Evolutionary conservation across 2,888 invertebrate species (phyloP).

Genomic region (Pseudoips prasinana): DNA sequence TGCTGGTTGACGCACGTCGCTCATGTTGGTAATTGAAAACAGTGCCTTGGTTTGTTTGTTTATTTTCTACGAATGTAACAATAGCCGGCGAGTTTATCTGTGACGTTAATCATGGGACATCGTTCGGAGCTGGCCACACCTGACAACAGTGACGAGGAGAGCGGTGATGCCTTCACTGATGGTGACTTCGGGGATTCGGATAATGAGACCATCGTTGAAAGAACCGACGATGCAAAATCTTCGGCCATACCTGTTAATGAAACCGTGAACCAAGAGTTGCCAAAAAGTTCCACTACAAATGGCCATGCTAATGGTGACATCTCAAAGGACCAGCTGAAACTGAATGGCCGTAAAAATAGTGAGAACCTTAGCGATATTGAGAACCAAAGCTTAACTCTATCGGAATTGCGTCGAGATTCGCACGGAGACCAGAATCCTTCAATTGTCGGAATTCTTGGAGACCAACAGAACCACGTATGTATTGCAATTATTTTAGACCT

Average conservation of each 20-base stretch:
- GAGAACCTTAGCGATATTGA: conserved; percentile 43
- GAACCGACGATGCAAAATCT: conserved; percentile 34
- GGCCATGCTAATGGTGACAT: conserved; percentile 33
- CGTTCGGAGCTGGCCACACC: conserved; percentile 58
- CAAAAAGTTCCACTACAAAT: conserved; percentile 34
- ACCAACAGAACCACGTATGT: conserved; percentile 79
- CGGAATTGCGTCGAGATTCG: conserved; percentile 58
- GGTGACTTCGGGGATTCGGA: conserved; percentile 72
- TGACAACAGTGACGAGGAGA: conserved; percentile 68
- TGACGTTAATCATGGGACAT: conserved; percentile 58
- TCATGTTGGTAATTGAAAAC: conserved; percentile 56
- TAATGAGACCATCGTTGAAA: conserved; percentile 54
- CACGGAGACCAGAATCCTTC: conserved; percentile 69
- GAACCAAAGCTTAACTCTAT: conserved; percentile 33
- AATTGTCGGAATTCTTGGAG: conserved; percentile 78
- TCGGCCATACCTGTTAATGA: conserved; percentile 56
- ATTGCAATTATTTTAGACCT: conserved; percentile 24
- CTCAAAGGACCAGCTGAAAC: conserved; percentile 33
- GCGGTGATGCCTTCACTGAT: conserved; percentile 72
- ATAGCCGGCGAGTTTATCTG: conserved; percentile 32
- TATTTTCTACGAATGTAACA: conserved; percentile 47
- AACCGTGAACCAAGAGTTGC: conserved; percentile 54
- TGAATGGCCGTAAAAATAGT: conserved; percentile 47
- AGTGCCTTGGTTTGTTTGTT: conserved; percentile 42
- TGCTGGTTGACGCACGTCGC: conserved; percentile 42